Evolutionary conservation across 2,113 vertebrate genomes (phyloP), one percentile per base, ranked within the genome.

Genomic region (Melozone crissalis): DNA sequence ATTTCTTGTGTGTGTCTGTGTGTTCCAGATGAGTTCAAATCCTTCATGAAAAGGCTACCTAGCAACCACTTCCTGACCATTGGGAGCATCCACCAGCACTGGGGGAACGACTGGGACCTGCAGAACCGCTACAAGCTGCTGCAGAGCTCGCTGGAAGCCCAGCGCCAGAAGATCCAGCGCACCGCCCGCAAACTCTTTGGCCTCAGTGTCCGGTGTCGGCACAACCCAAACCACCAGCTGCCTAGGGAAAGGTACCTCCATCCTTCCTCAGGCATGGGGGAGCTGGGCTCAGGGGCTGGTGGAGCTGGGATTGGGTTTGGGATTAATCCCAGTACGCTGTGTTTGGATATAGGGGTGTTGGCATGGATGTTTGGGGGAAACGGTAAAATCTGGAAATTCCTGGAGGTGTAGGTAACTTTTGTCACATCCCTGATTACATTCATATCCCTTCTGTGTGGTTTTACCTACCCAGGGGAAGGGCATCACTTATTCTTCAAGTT

Each of bases 161-260:
- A 99, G 92, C 98, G 98, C 52, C 98, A 99, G 93, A 99, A 99
- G 98, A 99, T 99, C 89, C 99, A 99, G 75, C 99, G 98, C 88
- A 99, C 99, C 5, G 99, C 99, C 87, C 99, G 99, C 94, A 99
- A 99, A 97, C 99, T 99, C 69, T 99, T 99, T 62, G 98, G 99
- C 93, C 99, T 99, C 96, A 99, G 99, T 47, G 98, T 99, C 95
- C 99, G 99, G 61, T 99, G 99, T 94, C 99, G 98, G 94, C 99
- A 99, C 98, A 99, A 99, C 52, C 99, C 99, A 63, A 99, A 99
- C 98, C 99, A 99, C 98, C 99, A 99, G 98, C 99, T 99, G 98
- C 99, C 99, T 97, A 98, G 99, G 98, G 99, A 99, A 98, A 99
- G 99, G 99, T 99, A 97, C 31, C 58, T 37, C 12, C 58, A 5